Conservation (phyloP, 1,140 invertebrate species). For the Zaprionus lachaisei region DNA sequence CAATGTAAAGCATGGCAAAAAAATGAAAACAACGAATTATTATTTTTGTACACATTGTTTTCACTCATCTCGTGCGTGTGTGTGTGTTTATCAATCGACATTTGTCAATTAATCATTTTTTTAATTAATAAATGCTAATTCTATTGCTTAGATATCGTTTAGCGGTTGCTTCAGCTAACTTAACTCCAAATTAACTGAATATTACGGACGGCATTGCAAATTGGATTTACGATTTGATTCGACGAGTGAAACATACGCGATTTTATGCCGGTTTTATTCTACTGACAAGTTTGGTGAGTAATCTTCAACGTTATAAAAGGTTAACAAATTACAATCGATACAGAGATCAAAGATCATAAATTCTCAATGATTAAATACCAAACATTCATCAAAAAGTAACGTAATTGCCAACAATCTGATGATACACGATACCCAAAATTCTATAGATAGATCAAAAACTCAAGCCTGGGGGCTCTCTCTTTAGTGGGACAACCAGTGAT, state of each 20-base stretch:
- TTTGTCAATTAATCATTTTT: slow-evolving; percentile 47
- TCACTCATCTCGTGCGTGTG: slow-evolving; percentile 1
- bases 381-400: slow-evolving; percentile 19
- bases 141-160: slow-evolving; percentile 44
- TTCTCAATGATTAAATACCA: slow-evolving; percentile 3
- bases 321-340: slow-evolving; percentile 27
- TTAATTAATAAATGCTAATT: slow-evolving; percentile 57
- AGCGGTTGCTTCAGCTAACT: slow-evolving; percentile 31
- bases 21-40: slow-evolving; percentile 20
- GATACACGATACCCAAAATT: not conserved
- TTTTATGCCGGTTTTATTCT: slow-evolving; percentile 64
- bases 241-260: slow-evolving; percentile 22
- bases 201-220: slow-evolving; percentile 32
- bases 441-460: slow-evolving; percentile 11
- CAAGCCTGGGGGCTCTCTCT: slow-evolving; percentile 13
- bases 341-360: slow-evolving; percentile 5
- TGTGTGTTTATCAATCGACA: slow-evolving; percentile 42
- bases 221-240: slow-evolving; percentile 42
- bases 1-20: slow-evolving; percentile 32
- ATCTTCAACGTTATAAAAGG: not conserved
- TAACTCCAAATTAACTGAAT: slow-evolving; percentile 44
- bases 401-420: not conserved
- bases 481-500: slow-evolving; percentile 13
- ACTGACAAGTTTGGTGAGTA: slow-evolving; percentile 77
- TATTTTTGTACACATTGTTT: slow-evolving; percentile 28